Evolutionary conservation across 2,888 invertebrate species (phyloP).

Genomic region (Scaptomyza cyrtandrae): DNA sequence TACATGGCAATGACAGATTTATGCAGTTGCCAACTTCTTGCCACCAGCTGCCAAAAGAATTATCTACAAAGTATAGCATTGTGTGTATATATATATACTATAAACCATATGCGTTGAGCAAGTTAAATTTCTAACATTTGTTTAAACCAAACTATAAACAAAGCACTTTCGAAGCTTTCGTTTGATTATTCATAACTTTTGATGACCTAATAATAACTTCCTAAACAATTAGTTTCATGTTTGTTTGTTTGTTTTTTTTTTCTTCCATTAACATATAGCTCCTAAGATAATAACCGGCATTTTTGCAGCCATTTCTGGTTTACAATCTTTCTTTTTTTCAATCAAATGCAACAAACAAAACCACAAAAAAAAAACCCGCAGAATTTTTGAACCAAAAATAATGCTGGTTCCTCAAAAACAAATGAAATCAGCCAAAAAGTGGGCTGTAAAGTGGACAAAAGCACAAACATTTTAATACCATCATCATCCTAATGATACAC

Average conservation of each 20-base stretch:
- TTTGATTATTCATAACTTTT: neutral
- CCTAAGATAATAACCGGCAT: slow-evolving; percentile 34
- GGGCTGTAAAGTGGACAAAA: neutral
- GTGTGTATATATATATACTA: neutral
- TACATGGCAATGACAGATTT: slow-evolving; percentile 64
- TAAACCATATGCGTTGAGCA: neutral
- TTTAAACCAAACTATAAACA: too few relatives aligned
- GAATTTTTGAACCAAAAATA: slow-evolving; percentile 11
- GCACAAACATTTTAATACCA: slow-evolving; percentile 1
- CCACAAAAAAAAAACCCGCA: slow-evolving; percentile 42
- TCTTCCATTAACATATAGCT: slow-evolving; percentile 9
- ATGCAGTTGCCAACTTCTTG: slow-evolving; percentile 40
- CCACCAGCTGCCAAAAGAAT: neutral
- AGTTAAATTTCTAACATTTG: too few relatives aligned
- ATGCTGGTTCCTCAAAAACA: slow-evolving; percentile 41
- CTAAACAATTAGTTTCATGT: neutral
- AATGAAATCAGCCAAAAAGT: neutral
- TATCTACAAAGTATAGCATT: too few relatives aligned
- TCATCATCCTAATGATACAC: slow-evolving; percentile 11
- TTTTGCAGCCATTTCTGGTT: slow-evolving; percentile 7
- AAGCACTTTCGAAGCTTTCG: neutral
- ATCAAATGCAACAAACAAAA: slow-evolving; percentile 8
- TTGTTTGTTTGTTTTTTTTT: neutral
- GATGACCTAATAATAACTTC: neutral
- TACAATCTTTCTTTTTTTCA: neutral